Base-by-base conservation (phyloP, 2,888 invertebrate species). In the Tetragonisca angustula region DNA sequence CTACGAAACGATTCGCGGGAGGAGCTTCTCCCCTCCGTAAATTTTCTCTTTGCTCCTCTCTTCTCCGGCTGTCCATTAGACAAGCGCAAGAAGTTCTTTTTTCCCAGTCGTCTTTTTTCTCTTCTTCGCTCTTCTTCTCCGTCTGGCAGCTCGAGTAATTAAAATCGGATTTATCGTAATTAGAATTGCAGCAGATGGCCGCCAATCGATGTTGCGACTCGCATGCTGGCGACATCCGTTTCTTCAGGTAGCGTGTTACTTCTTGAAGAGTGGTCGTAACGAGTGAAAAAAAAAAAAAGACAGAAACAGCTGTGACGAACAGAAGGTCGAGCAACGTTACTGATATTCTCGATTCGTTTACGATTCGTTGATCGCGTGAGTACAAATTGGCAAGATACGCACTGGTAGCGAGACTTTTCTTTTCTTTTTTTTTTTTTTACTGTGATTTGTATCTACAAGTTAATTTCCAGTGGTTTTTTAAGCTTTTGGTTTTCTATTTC, bases 81-180 rank as follows among this genome's bases (percentile, higher is more conserved):
- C 19, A 9, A 52, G 71, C 36, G 73, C 61, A 72, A 79, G 43
- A 43, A 74, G 76, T 24, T 70, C 73, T 71, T 62, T 27, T 74
- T 59, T 32, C 61, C 69, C 54, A 27, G 27, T 43, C 32, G 32
- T 43, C 24, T 6, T 36, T 59, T n/a, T 6, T 36, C 65, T n/a
- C 59, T 71, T 27, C 64, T 70, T 32, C 54, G 19, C 68, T 72
- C 62, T 5, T 68, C 67, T 15, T 32, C 36, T 21, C 54, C 32
- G 73, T 64, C 70, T 73, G 73, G n/a, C 70, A 74, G 73, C 76
- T 85, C 82, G 68, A 85, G 87, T 88, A 91, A 91, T 92, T 91
- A 90, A 90, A 90, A 87, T 88, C 87, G 81, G 86, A 91, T 91
- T 91, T 90, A 90, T 91, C 88, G 87, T 90, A 90, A 92, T 92